phyloP scores from a whole-genome alignment of 2,797 vertebrate species.

The Lophius americanus region DNA sequence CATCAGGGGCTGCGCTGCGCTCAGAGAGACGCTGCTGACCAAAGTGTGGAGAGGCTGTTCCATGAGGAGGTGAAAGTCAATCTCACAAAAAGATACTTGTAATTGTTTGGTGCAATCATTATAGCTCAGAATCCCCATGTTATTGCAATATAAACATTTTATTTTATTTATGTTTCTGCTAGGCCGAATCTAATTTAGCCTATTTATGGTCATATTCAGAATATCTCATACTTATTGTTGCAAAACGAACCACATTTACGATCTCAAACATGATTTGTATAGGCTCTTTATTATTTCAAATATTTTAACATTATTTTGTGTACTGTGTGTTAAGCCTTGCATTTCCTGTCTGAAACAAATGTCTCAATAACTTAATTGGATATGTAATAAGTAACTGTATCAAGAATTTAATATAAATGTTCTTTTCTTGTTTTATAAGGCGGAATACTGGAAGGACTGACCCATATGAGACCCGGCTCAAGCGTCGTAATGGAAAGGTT shows the following conservation, averaged over 20 bases:
- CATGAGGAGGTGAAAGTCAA: slow-evolving; percentile 36
- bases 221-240: too few relatives aligned
- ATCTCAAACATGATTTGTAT: too few relatives aligned
- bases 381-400: neutral
- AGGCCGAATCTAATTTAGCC: too few relatives aligned
- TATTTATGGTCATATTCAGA: too few relatives aligned
- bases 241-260: too few relatives aligned
- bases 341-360: neutral
- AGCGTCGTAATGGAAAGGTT: neutral
- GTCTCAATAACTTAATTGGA: neutral
- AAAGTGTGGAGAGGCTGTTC: slow-evolving; percentile 71
- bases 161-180: too few relatives aligned
- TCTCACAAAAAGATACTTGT: neutral
- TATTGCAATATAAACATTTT: neutral
- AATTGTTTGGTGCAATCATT: neutral
- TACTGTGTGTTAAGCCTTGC: too few relatives aligned
- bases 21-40: slow-evolving; percentile 65
- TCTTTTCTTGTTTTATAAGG: neutral
- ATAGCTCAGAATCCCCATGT: neutral
- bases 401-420: neutral
- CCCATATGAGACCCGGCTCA: neutral
- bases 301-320: too few relatives aligned
- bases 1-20: slow-evolving; percentile 74
- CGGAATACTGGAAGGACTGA: neutral
- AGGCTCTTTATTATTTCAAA: neutral